phyloP scores from a whole-genome alignment of 2,888 invertebrate genomes.

The Drosophila percnosoma region DNA sequence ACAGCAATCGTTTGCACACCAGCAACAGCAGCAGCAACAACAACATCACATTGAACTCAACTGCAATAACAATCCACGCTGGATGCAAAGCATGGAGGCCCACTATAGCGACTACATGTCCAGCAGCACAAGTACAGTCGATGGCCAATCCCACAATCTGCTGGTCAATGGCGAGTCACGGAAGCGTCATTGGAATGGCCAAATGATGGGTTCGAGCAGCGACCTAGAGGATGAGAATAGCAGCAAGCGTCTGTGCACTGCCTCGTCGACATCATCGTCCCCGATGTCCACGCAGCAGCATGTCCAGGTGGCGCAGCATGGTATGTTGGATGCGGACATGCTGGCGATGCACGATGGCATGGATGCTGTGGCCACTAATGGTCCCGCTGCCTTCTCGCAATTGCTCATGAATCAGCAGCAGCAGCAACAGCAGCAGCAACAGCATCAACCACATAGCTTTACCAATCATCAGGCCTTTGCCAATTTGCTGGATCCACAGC shows the following conservation, averaged over 20 bases:
- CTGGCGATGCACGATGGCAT: constrained; percentile 80
- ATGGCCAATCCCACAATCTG: constrained; percentile 50
- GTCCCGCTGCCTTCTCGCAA: constrained; percentile 74
- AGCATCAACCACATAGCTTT: constrained; percentile 74
- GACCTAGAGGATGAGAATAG: constrained; percentile 76
- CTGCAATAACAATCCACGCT: constrained; percentile 82
- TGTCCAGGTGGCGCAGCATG: constrained; percentile 63
- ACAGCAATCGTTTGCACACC: constrained; percentile 47
- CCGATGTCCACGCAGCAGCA: constrained; percentile 72
- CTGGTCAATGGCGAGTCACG: constrained; percentile 71
- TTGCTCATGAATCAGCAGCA: constrained; percentile 77
- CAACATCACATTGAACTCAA: constrained; percentile 82
- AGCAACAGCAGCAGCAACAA: constrained; percentile 54
- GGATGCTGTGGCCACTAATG: constrained; percentile 62
- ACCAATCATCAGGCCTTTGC: constrained; percentile 66
- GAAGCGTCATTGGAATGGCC: constrained; percentile 82
- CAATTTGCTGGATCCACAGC: constrained; percentile 60
- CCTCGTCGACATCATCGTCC: constrained; percentile 78
- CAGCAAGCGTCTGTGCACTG: constrained; percentile 81
- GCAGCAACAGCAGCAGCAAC: constrained; percentile 73
- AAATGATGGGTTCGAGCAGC: constrained; percentile 73
- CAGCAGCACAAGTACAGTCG: constrained; percentile 61
- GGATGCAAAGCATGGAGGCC: constrained; percentile 84
- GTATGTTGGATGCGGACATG: constrained; percentile 78
- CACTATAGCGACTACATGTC: constrained; percentile 82